phyloP scores from a whole-genome alignment of 2,113 vertebrate genomes.

The Bubo bubo region DNA sequence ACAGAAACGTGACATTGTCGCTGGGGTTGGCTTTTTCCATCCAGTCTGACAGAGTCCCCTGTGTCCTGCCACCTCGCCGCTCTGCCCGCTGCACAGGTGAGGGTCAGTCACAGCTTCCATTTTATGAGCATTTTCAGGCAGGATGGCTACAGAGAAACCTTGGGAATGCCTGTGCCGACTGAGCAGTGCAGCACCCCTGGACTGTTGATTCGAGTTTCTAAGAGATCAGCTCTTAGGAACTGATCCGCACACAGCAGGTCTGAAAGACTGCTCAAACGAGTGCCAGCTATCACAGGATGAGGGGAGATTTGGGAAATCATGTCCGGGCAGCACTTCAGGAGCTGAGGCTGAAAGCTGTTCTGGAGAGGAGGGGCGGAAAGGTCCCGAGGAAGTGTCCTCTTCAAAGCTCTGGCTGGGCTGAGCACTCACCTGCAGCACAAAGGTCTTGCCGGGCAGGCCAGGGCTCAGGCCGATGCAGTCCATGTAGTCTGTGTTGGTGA shows the following conservation, averaged over 20 bases:
- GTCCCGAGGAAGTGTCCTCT: not conserved
- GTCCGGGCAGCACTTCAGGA: not conserved
- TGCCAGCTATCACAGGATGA: not conserved
- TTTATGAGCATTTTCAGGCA: not conserved
- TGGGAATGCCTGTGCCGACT: not conserved
- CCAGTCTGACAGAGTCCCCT: not conserved
- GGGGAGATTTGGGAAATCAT: not conserved
- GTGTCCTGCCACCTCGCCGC: not conserved
- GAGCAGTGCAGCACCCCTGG: not conserved
- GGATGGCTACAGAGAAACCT: not conserved
- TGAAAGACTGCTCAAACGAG: not conserved
- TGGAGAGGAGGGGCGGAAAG: not conserved
- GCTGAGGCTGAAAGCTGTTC: not conserved
- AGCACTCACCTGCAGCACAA: not conserved
- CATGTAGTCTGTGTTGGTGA: not conserved
- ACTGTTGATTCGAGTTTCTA: not conserved
- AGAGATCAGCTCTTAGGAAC: not conserved
- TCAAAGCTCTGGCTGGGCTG: not conserved
- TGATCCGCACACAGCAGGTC: not conserved
- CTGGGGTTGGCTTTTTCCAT: not conserved
- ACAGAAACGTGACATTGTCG: not conserved
- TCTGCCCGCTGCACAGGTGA: not conserved
- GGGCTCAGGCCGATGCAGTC: not conserved
- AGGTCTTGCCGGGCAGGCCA: not conserved
- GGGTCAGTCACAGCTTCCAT: not conserved